Base-by-base conservation (phyloP, 2,797 vertebrate species). In the Sebastes cheni region DNA sequence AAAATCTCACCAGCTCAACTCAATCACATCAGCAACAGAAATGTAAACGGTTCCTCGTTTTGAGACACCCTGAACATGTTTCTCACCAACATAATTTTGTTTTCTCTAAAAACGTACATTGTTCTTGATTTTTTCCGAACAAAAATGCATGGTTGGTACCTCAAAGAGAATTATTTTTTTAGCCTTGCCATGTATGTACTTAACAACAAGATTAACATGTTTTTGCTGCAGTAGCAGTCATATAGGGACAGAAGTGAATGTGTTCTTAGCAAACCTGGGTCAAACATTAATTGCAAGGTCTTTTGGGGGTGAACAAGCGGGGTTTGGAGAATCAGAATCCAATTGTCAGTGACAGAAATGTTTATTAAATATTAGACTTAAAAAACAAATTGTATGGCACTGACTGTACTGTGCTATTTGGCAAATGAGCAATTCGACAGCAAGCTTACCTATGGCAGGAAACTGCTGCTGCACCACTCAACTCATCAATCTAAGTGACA, bases 241-340 rank as follows among this genome's bases (percentile, higher is more conserved):
- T 72, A 77, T 74, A 75, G 73, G 32, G 86, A 92, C 90, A 87
- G 74, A 86, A 81, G 46, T 92, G 90, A 92, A 92, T 90, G 86
- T 92, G 87, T 84, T 83, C 14, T 84, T 23, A 66, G 58, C 22
- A 86, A 87, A 72, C 59, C 70, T 80, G 81, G 74, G 74, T 87
- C 81, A 85, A 66, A 86, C 8, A 39, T 10, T 36, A 36, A 42
- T 70, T 67, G 66, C 32, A 81, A 55, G 36, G 3, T 59, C 1
- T 70, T 70, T 18, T 32, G 10, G n/a, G 39, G 9, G 16, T 46
- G 11, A 22, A 27, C 14, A 27, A 30, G 10, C 56, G 27, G 30
- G 13, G 39, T 65, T 75, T 25, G 14, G 11, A 22, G 29, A 62
- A 32, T 34, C 36, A 71, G 4, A 50, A 58, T 66, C 30, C 27